A percentile compares a stretch with the other conserved stretches of the same genome.
These are phyloP conservation scores for Podotricha telesiphe DNA, from an alignment of 2,888 invertebrate genomes.

Conservation along the genomic window DNA sequence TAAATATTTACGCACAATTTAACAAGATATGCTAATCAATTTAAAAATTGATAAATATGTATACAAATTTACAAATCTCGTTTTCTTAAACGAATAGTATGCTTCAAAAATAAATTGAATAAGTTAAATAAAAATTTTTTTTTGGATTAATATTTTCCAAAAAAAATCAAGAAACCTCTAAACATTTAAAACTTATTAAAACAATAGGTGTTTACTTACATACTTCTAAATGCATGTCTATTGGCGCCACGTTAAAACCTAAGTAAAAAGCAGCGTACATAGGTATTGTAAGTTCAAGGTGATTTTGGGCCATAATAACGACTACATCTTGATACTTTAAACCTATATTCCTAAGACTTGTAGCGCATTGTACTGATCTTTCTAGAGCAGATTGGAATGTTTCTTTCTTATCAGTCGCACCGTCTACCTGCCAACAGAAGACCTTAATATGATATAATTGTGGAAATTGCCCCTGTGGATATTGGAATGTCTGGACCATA, in stretches of 20 bases:
- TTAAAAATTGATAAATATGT: too few relatives aligned
- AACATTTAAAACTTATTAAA: background rate
- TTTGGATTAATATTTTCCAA: too few relatives aligned
- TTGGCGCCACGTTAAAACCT: constrained; percentile 54
- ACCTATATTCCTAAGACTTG: constrained; percentile 57
- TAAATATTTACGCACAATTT: background rate
- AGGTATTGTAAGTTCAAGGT: constrained; percentile 64
- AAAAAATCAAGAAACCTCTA: too few relatives aligned
- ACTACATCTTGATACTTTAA: constrained; percentile 66
- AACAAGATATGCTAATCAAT: too few relatives aligned
- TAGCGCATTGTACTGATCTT: constrained; percentile 60
- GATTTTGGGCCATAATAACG: constrained; percentile 65
- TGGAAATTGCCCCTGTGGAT: too few relatives aligned
- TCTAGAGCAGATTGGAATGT: constrained; percentile 58
- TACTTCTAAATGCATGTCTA: constrained; percentile 51
- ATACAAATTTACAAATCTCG: too few relatives aligned
- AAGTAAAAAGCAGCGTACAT: constrained; percentile 68
- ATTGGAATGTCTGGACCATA: too few relatives aligned
- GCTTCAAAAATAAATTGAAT: too few relatives aligned
- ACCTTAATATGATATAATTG: background rate
- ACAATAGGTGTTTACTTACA: constrained; percentile 49
- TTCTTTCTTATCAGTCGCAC: constrained; percentile 58
- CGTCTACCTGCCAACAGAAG: constrained; percentile 55
- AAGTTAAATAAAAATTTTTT: too few relatives aligned
- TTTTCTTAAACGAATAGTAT: too few relatives aligned